Base-by-base conservation (phyloP, 2,797 vertebrate genomes). In the Balearica regulorum region DNA sequence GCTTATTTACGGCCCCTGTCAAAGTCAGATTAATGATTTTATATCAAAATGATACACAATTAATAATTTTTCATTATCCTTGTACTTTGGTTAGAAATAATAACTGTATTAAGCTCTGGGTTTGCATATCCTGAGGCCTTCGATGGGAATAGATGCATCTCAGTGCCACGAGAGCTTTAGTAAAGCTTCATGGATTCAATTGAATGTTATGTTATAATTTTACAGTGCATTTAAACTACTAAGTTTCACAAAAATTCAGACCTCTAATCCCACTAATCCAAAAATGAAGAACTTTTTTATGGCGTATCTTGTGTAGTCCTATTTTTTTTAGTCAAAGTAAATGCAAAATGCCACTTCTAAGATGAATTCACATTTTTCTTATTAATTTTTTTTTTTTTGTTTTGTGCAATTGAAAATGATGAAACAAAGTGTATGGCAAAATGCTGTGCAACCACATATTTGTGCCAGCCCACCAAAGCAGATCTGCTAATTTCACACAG, bases 11-110 rank as follows among this genome's bases (percentile, higher is more conserved):
- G 10, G 92, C 72, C 91, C 66, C 89, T 89, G 88, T 90, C 77
- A 82, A 76, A 96, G 83, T 58, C 87, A 94, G 58, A 82, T 91
- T 94, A 96, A 94, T 95, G 78, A 89, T 26, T 92, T 93, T 78
- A 48, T 83, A 89, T 91, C 76, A 72, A 81, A 93, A 94, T 17
- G 3, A 88, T 92, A 31, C n/a, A 51, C 65, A 91, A 44, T 82
- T 96, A 96, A 83, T 94, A 89, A n/a, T 93, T 83, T 83, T 62
- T 83, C 53, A 78, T 94, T 90, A 89, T 89, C 24, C 54, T 31
- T 76, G 58, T 75, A 20, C 22, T 76, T 91, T 76, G 46, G 26
- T 54, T 93, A 70, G 51, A 71, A 76, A 43, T 64, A 91, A 94
- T 53, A 90, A 78, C 21, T 55, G 25, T 65, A 58, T 88, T 22